Percentiles rank a stretch among this genome's conserved stretches.
Conservation (phyloP, 2,888 invertebrate genomes). For the Dasypogon diadema region DNA sequence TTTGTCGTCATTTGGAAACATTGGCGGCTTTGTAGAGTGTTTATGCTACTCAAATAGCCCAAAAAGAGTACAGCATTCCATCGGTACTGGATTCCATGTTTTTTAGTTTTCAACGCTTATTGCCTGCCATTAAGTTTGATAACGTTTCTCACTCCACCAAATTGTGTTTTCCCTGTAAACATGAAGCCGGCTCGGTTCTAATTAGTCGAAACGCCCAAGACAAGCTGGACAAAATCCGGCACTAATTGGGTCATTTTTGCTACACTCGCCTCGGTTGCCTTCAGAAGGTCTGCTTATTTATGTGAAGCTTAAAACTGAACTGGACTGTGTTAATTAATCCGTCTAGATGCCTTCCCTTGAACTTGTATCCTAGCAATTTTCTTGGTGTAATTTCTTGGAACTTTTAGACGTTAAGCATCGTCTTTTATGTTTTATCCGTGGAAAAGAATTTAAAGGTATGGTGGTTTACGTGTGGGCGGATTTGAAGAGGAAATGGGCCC, state of each 20-base stretch:
- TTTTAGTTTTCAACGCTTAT: slow-evolving; percentile 20
- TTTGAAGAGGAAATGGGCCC: too few species aligned
- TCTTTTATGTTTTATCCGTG: too few species aligned
- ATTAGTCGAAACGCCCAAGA: slow-evolving; percentile 21
- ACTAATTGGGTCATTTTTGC: slow-evolving; percentile 44
- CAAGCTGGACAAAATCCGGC: slow-evolving; percentile 16
- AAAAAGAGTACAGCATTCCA: background rate
- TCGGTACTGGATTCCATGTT: too few species aligned
- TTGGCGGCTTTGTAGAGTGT: background rate
- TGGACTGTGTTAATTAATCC: too few species aligned
- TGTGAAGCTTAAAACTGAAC: background rate
- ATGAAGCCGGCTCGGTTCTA: background rate
- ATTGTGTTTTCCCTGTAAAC: slow-evolving; percentile 15
- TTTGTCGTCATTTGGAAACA: slow-evolving; percentile 6
- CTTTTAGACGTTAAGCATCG: too few species aligned
- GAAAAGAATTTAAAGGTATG: too few species aligned
- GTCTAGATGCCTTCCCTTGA: too few species aligned
- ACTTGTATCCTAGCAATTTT: too few species aligned
- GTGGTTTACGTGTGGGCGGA: too few species aligned
- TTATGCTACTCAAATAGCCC: background rate
- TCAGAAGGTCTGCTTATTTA: background rate
- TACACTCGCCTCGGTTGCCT: background rate
- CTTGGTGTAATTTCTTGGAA: too few species aligned
- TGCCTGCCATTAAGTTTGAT: slow-evolving; percentile 36
- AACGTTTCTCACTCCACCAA: background rate